Evolutionary conservation across 2,113 vertebrate genomes (phyloP).

Genomic region (Pseudonaja textilis): DNA sequence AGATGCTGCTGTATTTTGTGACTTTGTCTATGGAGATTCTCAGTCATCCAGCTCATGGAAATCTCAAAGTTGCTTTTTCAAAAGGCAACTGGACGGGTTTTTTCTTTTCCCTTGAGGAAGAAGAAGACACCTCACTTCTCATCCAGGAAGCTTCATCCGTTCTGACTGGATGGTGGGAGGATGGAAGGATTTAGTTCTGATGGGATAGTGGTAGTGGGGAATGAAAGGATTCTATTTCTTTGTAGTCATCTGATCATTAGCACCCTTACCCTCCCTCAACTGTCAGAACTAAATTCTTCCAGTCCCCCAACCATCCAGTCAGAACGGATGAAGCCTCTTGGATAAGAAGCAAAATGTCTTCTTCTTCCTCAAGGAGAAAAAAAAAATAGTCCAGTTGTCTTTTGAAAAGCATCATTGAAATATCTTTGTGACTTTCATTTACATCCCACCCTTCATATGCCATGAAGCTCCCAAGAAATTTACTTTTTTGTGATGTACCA

Average conservation of each 20-base stretch:
- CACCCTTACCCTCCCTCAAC: neutral
- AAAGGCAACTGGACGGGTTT: neutral
- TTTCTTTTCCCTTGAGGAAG: neutral
- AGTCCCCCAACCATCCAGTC: neutral
- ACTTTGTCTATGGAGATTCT: neutral
- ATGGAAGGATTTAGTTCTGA: neutral
- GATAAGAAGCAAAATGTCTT: neutral
- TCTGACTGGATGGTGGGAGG: neutral
- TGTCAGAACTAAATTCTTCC: neutral
- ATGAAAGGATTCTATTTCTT: neutral
- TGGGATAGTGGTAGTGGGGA: neutral
- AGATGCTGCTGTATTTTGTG: neutral
- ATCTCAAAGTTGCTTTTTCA: neutral
- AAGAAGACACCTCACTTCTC: neutral
- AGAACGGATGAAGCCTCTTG: neutral
- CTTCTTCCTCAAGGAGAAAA: no score
- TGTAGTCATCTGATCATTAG: neutral
- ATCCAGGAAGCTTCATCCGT: neutral
- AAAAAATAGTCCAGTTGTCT: no score
- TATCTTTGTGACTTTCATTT: neutral
- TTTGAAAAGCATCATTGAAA: no score
- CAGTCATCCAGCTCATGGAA: neutral
- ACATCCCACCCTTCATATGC: neutral
- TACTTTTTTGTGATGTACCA: neutral
- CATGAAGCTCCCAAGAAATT: neutral